Percentiles rank a stretch among this genome's conserved stretches.
Conservation (phyloP, 1,140 invertebrate genomes). For the Hyposmocoma kahamanoa region DNA sequence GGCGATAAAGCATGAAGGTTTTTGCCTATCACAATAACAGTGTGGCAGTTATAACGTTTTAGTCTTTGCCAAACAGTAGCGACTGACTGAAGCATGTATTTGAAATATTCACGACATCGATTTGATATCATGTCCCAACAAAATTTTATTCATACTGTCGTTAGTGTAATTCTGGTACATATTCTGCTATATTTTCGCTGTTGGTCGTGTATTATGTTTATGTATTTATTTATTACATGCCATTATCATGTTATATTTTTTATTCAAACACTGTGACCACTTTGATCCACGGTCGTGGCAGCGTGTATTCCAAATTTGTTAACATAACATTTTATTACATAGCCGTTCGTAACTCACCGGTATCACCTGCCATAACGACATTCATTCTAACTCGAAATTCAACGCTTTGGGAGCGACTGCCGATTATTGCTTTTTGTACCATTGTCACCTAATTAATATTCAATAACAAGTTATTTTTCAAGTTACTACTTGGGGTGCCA, state of each 20-base stretch:
- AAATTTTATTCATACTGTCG: too few species aligned
- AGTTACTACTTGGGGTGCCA: too few species aligned
- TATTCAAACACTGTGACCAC: conserved; percentile 27
- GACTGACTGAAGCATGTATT: conserved; percentile 59
- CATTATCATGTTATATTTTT: conserved; percentile 18
- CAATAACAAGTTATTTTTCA: too few species aligned
- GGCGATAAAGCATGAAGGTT: conserved; percentile 21
- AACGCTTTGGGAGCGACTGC: too few species aligned
- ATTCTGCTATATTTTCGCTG: conserved; percentile 6
- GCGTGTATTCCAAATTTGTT: conserved; percentile 49
- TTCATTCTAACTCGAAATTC: conserved; percentile 12
- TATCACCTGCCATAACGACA: conserved; percentile 15
- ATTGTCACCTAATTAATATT: too few species aligned
- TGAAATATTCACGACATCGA: too few species aligned
- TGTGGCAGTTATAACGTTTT: conserved; percentile 20
- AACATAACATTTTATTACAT: conserved; percentile 35
- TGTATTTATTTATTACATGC: conserved; percentile 22
- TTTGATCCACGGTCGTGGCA: conserved; percentile 41
- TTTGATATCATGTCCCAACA: too few species aligned
- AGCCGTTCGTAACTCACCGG: conserved; percentile 18
- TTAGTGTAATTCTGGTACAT: too few species aligned
- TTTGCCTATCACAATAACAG: conserved; percentile 19
- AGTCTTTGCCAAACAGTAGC: conserved; percentile 7
- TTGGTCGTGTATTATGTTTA: conserved; percentile 20
- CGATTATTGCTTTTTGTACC: too few species aligned